A percentile compares a stretch with the other conserved stretches of the same genome.
These are phyloP conservation scores for Tetramorium simillimum DNA, from an alignment of 1,140 invertebrate genomes.

Conservation along the genomic window DNA sequence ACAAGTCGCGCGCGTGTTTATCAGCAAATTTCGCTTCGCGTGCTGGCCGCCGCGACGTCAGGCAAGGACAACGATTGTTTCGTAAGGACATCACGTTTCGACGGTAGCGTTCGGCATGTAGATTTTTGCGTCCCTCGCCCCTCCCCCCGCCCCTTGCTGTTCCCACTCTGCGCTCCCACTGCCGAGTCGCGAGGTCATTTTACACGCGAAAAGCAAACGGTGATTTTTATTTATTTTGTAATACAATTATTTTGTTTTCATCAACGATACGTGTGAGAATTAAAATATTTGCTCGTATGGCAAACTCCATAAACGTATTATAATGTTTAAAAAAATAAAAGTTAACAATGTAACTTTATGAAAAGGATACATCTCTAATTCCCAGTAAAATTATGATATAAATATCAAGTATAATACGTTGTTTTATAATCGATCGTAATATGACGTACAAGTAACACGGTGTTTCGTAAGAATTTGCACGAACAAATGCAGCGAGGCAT, in stretches of 20 bases:
- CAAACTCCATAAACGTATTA: background rate
- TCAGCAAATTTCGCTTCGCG: conserved; percentile 44
- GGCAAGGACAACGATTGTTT: conserved; percentile 59
- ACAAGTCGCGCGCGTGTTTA: conserved; percentile 33
- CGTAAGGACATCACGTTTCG: conserved; percentile 69
- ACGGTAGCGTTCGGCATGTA: conserved; percentile 62
- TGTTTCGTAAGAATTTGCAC: background rate
- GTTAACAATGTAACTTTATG: background rate
- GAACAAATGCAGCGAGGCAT: conserved; percentile 2
- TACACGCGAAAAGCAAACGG: background rate
- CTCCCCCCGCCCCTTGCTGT: background rate
- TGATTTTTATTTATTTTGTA: background rate
- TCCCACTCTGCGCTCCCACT: background rate
- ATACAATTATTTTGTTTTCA: background rate
- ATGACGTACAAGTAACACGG: background rate
- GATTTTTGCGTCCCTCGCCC: conserved; percentile 48
- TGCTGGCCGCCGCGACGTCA: conserved; percentile 31
- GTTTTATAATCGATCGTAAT: background rate
- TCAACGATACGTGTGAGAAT: background rate
- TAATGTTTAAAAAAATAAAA: background rate
- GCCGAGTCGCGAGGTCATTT: conserved; percentile 7
- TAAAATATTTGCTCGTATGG: background rate
- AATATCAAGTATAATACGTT: background rate
- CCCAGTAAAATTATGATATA: background rate
- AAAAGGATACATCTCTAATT: background rate